Percentiles rank a stretch among this genome's conserved stretches.
Evolutionary conservation across 2,113 vertebrate species (phyloP).

Genomic region (Bufo gargarizans): DNA sequence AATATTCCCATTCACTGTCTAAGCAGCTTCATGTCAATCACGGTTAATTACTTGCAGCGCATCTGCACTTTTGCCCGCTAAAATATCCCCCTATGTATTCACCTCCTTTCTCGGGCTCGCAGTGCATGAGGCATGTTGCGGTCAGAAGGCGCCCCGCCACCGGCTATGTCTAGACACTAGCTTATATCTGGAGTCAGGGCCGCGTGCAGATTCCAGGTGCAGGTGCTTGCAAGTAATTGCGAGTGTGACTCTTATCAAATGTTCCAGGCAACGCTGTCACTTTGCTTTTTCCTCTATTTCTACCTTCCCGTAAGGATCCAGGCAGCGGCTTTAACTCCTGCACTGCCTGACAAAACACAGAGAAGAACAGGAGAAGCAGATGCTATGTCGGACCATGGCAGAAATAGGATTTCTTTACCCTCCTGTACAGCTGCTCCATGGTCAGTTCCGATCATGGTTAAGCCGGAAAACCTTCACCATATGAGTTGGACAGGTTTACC

Average conservation of each 20-base stretch:
- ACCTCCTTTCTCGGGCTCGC: neutral
- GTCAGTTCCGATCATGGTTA: neutral
- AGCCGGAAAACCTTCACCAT: neutral
- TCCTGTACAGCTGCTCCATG: neutral
- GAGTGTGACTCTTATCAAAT: slow-evolving; percentile 48
- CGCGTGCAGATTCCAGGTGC: slow-evolving; percentile 20
- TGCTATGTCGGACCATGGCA: neutral
- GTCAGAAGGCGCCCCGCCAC: slow-evolving; percentile 25
- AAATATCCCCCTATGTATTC: neutral
- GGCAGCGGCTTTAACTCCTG: slow-evolving; percentile 29
- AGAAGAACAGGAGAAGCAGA: neutral
- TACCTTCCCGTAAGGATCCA: slow-evolving; percentile 15
- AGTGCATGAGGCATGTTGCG: neutral
- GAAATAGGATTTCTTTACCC: neutral
- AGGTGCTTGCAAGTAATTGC: slow-evolving; percentile 35
- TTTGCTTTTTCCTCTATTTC: slow-evolving; percentile 40
- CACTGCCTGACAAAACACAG: neutral
- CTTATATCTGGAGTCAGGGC: slow-evolving; percentile 29
- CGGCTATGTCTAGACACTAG: slow-evolving; percentile 31
- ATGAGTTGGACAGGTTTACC: no score
- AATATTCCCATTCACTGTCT: neutral
- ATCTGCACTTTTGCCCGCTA: neutral
- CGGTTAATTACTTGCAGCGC: slow-evolving; percentile 2
- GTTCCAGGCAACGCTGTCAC: slow-evolving; percentile 44
- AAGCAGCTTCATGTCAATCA: neutral